Evolutionary conservation across 2,797 vertebrate genomes (phyloP).

Genomic region (Rhadinocentrus ornatus): DNA sequence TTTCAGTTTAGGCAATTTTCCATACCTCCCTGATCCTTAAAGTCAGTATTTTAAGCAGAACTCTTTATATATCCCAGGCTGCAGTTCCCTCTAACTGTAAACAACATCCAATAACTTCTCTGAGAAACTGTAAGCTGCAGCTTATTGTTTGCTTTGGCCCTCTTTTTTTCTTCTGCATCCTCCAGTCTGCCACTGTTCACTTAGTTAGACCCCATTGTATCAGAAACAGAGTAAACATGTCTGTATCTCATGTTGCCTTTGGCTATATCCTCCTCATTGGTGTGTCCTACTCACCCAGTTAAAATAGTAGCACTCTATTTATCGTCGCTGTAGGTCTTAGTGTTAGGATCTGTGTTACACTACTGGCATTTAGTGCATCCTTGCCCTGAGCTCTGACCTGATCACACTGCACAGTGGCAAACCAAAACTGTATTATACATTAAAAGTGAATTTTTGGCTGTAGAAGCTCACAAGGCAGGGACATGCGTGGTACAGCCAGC

Average conservation of each 20-base stretch:
- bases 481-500: background rate
- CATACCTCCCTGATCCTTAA: constrained; percentile 45
- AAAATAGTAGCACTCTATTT: constrained; percentile 37
- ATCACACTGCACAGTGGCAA: constrained; percentile 1
- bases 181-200: constrained; percentile 22
- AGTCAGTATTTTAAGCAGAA: constrained; percentile 59
- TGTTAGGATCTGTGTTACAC: constrained; percentile 2
- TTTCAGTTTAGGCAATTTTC: constrained; percentile 49
- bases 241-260: constrained; percentile 24
- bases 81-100: constrained; percentile 45
- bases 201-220: constrained; percentile 37
- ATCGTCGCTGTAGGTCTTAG: background rate
- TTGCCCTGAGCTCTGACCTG: constrained; percentile 8
- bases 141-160: constrained; percentile 44
- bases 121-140: constrained; percentile 37
- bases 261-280: constrained; percentile 19
- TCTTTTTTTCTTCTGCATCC: constrained; percentile 25
- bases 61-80: constrained; percentile 52
- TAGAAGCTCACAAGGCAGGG: background rate
- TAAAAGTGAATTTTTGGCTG: background rate
- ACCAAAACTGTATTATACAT: background rate
- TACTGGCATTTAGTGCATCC: constrained; percentile 1
- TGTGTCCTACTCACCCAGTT: constrained; percentile 43
- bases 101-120: constrained; percentile 49
- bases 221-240: constrained; percentile 24